phyloP scores from a whole-genome alignment of 2,888 invertebrate species.

The Ferdinandea cuprea region DNA sequence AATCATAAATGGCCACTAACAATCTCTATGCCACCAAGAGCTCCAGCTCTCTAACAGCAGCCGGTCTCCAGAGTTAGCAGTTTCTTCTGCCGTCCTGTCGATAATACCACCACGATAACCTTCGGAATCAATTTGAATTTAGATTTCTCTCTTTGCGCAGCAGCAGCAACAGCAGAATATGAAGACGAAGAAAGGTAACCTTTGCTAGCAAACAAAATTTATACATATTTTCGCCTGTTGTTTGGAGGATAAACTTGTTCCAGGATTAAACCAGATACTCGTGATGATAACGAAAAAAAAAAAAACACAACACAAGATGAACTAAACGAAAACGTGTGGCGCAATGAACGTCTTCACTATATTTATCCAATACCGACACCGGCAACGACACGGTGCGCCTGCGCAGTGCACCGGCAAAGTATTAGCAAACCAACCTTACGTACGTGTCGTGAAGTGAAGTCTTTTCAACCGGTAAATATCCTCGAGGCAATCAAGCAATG shows the following conservation, averaged over 20 bases:
- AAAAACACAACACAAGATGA: not conserved
- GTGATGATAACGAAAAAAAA: conserved; percentile 54
- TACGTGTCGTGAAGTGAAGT: not conserved
- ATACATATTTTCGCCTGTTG: not conserved
- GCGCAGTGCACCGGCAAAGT: conserved; percentile 8
- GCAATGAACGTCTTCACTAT: conserved; percentile 50
- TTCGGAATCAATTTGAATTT: conserved; percentile 69
- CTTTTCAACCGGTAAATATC: conserved; percentile 53
- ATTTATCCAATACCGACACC: conserved; percentile 38
- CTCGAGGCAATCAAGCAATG: conserved; percentile 50
- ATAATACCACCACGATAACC: conserved; percentile 64
- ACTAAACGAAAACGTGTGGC: not conserved
- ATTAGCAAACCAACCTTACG: not conserved
- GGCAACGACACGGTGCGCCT: not conserved
- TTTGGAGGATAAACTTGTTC: conserved; percentile 65
- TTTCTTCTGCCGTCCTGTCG: conserved; percentile 23
- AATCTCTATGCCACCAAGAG: not conserved
- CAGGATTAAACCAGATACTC: conserved; percentile 58
- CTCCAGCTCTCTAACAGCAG: conserved; percentile 12
- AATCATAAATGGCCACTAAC: conserved; percentile 53
- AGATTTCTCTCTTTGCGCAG: conserved; percentile 39
- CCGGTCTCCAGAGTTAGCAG: conserved; percentile 9
- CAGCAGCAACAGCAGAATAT: too few relatives aligned
- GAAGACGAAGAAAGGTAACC: not conserved
- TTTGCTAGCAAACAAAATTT: conserved; percentile 9